phyloP scores from a whole-genome alignment of 2,113 vertebrate species.

The Sialia sialis region DNA sequence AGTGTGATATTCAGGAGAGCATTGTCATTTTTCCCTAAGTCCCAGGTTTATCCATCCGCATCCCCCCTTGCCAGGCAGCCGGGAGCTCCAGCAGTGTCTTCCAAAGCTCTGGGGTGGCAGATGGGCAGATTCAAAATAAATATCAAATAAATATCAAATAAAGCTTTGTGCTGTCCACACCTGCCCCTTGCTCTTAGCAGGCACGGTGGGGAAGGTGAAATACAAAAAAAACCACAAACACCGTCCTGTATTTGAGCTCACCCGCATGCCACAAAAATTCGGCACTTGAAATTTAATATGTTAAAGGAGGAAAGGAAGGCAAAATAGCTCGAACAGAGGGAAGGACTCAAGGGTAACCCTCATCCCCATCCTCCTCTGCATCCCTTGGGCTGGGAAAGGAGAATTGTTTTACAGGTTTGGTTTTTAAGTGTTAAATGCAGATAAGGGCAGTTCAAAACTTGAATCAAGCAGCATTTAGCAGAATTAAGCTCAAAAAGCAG shows the following conservation, averaged over 20 bases:
- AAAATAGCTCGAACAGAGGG: neutral
- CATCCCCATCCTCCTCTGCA: neutral
- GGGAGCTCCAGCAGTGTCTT: neutral
- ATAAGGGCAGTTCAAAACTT: neutral
- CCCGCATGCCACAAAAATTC: neutral
- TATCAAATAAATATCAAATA: no score
- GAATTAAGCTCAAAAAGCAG: neutral
- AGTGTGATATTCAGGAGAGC: accelerated
- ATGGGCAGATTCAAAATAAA: neutral
- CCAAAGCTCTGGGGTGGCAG: neutral
- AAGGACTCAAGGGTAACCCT: neutral
- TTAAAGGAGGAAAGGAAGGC: neutral
- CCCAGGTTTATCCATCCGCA: accelerated
- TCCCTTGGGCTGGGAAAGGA: neutral
- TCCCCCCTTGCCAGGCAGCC: neutral
- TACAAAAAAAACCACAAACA: neutral
- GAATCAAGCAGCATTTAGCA: neutral
- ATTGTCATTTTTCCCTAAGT: accelerated
- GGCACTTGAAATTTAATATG: neutral
- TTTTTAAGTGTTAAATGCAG: neutral
- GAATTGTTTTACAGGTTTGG: neutral
- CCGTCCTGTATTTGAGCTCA: neutral
- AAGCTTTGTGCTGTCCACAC: neutral
- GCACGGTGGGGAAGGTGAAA: neutral
- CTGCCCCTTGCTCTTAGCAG: neutral